Evolutionary conservation across 2,888 invertebrate genomes (phyloP).

Genomic region (Acanthoscelides obtectus): DNA sequence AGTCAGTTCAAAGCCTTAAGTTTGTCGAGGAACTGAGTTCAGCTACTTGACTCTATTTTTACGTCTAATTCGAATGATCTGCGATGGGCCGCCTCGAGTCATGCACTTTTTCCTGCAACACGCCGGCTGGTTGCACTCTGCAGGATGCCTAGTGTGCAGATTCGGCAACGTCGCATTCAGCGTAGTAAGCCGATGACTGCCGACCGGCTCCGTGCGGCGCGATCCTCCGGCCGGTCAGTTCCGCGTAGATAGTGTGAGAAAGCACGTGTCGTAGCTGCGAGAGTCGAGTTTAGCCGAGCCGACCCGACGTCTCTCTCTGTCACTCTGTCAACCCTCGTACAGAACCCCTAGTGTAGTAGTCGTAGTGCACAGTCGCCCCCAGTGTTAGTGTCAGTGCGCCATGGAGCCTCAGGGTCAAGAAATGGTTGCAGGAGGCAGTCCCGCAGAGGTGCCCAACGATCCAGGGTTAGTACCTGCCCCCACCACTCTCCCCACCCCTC

Average conservation of each 20-base stretch:
- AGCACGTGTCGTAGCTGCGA: slow-evolving; percentile 54
- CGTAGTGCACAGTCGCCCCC: neutral
- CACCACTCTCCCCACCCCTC: neutral
- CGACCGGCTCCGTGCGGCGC: slow-evolving; percentile 16
- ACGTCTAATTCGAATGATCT: no score
- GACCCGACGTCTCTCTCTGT: neutral
- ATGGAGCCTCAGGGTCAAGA: slow-evolving; percentile 80
- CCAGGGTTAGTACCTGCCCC: slow-evolving; percentile 68
- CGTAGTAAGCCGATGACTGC: slow-evolving; percentile 38
- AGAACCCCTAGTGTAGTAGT: neutral
- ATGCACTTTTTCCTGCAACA: neutral
- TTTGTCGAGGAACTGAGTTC: no score
- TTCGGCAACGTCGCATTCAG: slow-evolving; percentile 39
- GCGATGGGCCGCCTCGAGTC: no score
- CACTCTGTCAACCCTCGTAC: neutral
- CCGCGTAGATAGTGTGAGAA: slow-evolving; percentile 66
- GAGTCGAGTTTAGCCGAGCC: neutral
- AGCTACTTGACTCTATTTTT: no score
- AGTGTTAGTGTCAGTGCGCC: slow-evolving; percentile 18
- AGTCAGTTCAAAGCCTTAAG: no score
- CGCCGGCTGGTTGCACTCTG: neutral
- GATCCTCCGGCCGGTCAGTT: slow-evolving; percentile 44
- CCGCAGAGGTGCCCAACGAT: slow-evolving; percentile 90
- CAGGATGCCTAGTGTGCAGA: slow-evolving; percentile 24
- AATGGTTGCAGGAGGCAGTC: slow-evolving; percentile 69